Evolutionary conservation across 2,888 invertebrate genomes (phyloP).

Genomic region (Subacronicta megacephala): DNA sequence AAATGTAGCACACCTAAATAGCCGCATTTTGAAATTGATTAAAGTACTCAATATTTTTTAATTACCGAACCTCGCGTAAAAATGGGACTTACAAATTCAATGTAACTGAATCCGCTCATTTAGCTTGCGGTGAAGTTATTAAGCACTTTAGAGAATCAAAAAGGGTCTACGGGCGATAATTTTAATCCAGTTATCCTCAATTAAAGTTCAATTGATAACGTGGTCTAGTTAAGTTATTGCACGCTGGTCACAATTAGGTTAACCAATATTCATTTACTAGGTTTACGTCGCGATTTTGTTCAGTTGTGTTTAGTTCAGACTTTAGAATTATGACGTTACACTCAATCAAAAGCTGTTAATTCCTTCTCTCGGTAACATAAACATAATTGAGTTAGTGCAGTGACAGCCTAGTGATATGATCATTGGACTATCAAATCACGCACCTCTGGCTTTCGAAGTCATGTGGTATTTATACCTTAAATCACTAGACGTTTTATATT

Average conservation of each 20-base stretch:
- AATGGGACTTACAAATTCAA: slow-evolving; percentile 15
- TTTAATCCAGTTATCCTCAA: slow-evolving; percentile 30
- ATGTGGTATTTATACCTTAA: too few relatives aligned
- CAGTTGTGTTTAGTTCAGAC: slow-evolving; percentile 19
- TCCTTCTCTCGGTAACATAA: too few relatives aligned
- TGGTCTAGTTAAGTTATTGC: slow-evolving; percentile 12
- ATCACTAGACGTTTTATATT: too few relatives aligned
- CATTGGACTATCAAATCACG: too few relatives aligned
- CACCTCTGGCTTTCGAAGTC: too few relatives aligned
- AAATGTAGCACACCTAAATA: too few relatives aligned
- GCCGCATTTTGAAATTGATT: too few relatives aligned
- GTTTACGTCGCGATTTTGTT: slow-evolving; percentile 4
- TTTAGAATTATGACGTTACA: slow-evolving; percentile 19
- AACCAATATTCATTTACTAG: slow-evolving; percentile 24
- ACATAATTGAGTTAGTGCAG: too few relatives aligned
- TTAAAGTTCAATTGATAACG: slow-evolving; percentile 9
- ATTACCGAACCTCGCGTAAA: too few relatives aligned
- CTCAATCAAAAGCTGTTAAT: slow-evolving; percentile 25
- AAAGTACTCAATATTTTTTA: too few relatives aligned
- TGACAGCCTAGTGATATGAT: too few relatives aligned
- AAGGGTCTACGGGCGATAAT: slow-evolving; percentile 19
- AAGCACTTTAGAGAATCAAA: slow-evolving; percentile 16
- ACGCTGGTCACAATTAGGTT: slow-evolving; percentile 11
- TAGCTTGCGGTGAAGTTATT: slow-evolving; percentile 32
- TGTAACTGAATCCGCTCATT: slow-evolving; percentile 25